A percentile compares a stretch with the other conserved stretches of the same genome.
Evolutionary conservation across 2,888 invertebrate genomes (phyloP).

Genomic region (Kryphioiulus occultus): DNA sequence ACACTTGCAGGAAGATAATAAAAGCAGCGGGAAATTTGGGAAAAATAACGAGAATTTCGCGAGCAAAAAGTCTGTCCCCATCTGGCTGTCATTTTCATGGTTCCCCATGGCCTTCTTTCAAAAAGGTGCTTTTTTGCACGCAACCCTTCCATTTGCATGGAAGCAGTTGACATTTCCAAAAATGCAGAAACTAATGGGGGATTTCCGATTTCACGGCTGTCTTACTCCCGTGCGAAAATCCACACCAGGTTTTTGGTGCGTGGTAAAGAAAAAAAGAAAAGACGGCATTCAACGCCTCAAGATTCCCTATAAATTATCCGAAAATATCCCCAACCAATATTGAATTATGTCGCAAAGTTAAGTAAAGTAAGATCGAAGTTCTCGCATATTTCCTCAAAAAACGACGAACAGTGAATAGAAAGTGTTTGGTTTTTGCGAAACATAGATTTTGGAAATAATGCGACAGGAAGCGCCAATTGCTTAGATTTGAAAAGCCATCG

Average conservation of each 20-base stretch:
- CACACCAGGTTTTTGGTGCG: neutral
- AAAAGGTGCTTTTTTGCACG: neutral
- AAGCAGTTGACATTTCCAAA: neutral
- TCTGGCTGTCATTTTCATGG: neutral
- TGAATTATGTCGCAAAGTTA: neutral
- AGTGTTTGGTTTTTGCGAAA: conserved; percentile 25
- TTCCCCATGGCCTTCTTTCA: neutral
- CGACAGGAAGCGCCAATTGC: conserved; percentile 36
- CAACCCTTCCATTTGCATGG: neutral
- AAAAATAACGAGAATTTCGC: neutral
- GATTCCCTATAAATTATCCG: no score
- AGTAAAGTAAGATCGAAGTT: neutral
- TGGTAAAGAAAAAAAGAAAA: neutral
- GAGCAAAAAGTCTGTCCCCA: neutral
- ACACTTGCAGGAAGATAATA: neutral
- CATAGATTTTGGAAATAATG: conserved; percentile 10
- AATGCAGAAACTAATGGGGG: neutral
- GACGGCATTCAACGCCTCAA: neutral
- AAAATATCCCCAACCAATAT: neutral
- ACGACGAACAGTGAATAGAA: neutral
- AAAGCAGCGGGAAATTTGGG: neutral
- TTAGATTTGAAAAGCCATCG: conserved; percentile 5
- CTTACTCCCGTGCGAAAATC: neutral
- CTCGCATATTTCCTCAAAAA: neutral
- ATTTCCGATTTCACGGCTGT: neutral